Evolutionary conservation across 2,113 vertebrate genomes (phyloP).

Genomic region (Eublepharis macularius): DNA sequence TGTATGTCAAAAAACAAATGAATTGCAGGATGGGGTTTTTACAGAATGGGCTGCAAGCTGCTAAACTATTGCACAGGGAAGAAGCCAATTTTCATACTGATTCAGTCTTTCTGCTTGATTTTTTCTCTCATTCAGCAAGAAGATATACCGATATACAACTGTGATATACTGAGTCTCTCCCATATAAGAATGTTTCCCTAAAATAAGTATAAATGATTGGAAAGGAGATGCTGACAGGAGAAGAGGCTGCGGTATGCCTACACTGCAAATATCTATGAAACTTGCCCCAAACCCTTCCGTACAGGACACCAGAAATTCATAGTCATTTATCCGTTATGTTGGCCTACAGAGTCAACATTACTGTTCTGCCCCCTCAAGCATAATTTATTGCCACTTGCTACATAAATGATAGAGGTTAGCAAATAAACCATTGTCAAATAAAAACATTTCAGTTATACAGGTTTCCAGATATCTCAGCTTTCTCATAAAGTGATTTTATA

Average conservation of each 20-base stretch:
- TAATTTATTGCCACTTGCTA: constrained; percentile 11
- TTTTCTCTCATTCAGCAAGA: background rate
- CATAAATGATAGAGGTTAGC: background rate
- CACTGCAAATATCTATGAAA: background rate
- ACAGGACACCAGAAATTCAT: background rate
- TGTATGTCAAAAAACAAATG: constrained; percentile 21
- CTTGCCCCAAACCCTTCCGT: background rate
- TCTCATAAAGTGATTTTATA: constrained; percentile 35
- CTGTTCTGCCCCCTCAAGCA: constrained; percentile 12
- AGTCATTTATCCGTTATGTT: background rate
- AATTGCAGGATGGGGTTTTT: background rate
- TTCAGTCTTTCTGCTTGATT: background rate
- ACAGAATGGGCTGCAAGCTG: constrained; percentile 2
- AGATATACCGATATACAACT: no score
- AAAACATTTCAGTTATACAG: background rate
- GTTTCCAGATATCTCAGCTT: constrained; percentile 19
- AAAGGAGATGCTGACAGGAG: background rate
- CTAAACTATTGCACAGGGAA: constrained; percentile 19
- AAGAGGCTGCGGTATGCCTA: background rate
- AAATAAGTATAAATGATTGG: background rate
- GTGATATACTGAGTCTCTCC: background rate
- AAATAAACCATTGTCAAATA: constrained; percentile 38
- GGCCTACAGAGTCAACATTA: background rate
- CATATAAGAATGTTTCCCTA: background rate
- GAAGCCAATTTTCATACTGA: constrained; percentile 2